Evolutionary conservation across 1,140 invertebrate species (phyloP), one percentile per base, ranked within the genome.

Genomic region (Cepaea nemoralis): DNA sequence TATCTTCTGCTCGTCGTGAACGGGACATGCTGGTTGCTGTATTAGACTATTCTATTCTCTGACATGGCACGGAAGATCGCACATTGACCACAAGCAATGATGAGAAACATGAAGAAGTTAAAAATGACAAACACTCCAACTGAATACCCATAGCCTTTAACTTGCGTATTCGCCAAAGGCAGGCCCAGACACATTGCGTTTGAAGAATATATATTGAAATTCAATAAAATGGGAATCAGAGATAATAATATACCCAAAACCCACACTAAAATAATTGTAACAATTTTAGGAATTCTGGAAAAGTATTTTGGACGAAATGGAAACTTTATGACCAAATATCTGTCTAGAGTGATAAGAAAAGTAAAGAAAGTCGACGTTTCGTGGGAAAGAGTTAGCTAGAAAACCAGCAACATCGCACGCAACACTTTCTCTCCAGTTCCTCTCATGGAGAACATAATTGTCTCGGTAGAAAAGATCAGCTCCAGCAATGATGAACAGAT

Each of bases 401-500:
- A 87, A 80, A 6, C 89, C 89, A 24, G 88, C 86, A n/a, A 84
- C 16, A 45, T 81, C 81, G 82, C 89, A 90, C 12, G 76, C 48
- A 10, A n/a, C 27, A 59, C 89, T 87, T 10, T 79, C 48, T 75
- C 84, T 80, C 89, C 89, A 90, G 0, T 70, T 24, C 16, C 55
- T 75, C 35, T 86, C 87, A 50, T 88, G 48, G 45, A 82, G 82
- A 35, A 85, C 82, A 74, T 90, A 90, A 27, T 59, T 69, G n/a
- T 85, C 87, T 19, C 84, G 82, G 66, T 86, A 89, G 42, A 74
- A 42, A 12, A 79, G 55, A 74, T 90, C 89, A 14, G 85, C 85
- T 16, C 82, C 67, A 12, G 85, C 88, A 55, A 90, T 88, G 19
- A 90, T 86, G 3, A 86, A 74, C 78, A 90, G 59, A 76, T 90